phyloP scores from a whole-genome alignment of 2,113 vertebrate species.

The western clawed frog (Xenopus tropicalis) region UCB_Xtro_10.0 CM004450.2:89266501-89267000 shows the following conservation, averaged over 20 bases:
- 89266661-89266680: neutral
- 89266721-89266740: slow-evolving; percentile 58
- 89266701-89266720: slow-evolving; percentile 48
- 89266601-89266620: too few relatives aligned
- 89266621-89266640: too few relatives aligned
- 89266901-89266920: slow-evolving; percentile 1
- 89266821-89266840: slow-evolving; percentile 54
- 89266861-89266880: slow-evolving; percentile 56
- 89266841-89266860: slow-evolving; percentile 55
- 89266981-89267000: neutral
- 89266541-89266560: too few relatives aligned
- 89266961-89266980: neutral
- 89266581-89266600: too few relatives aligned
- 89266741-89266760: slow-evolving; percentile 60
- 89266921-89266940: slow-evolving; percentile 3
- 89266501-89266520: too few relatives aligned
- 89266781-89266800: slow-evolving; percentile 60
- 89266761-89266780: slow-evolving; percentile 59
- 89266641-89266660: neutral
- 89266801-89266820: slow-evolving; percentile 62
- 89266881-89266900: slow-evolving; percentile 60
- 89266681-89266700: slow-evolving; percentile 45
- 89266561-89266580: too few relatives aligned
- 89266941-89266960: neutral
- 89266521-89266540: too few relatives aligned